A percentile compares a stretch with the other conserved stretches of the same genome.
Conservation (phyloP, 2,888 invertebrate species). For the Chironomus tentans region DNA sequence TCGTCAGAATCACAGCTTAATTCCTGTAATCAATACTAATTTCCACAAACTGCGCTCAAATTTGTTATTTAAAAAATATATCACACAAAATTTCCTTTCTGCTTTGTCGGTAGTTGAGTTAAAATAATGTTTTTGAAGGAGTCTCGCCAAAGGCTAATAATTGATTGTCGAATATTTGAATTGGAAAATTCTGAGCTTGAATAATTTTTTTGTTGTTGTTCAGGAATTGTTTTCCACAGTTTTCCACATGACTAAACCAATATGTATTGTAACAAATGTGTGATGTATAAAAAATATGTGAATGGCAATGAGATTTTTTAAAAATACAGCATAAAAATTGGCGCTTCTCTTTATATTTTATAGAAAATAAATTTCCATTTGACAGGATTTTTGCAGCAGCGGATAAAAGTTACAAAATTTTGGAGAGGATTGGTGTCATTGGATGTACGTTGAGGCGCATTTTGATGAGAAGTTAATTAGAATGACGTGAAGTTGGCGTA, state of each 20-base stretch:
- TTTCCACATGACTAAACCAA: not conserved
- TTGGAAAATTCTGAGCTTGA: constrained; percentile 9
- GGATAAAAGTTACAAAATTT: no score
- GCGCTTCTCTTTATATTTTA: not conserved
- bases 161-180: constrained; percentile 23
- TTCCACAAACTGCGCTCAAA: no score
- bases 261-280: constrained; percentile 9
- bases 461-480: no score
- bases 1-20: no score
- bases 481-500: no score
- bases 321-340: not conserved
- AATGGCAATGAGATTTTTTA: not conserved
- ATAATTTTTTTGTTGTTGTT: not conserved
- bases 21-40: not conserved
- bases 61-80: no score
- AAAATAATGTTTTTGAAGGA: constrained; percentile 9
- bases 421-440: no score
- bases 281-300: not conserved
- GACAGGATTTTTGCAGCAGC: not conserved
- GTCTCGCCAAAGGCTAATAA: constrained; percentile 10
- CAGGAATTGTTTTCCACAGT: not conserved
- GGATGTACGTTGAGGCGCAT: no score
- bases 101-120: not conserved
- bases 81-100: not conserved
- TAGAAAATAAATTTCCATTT: not conserved